Evolutionary conservation across 2,888 invertebrate genomes (phyloP).

Genomic region (Psococerastis gibbosa): DNA sequence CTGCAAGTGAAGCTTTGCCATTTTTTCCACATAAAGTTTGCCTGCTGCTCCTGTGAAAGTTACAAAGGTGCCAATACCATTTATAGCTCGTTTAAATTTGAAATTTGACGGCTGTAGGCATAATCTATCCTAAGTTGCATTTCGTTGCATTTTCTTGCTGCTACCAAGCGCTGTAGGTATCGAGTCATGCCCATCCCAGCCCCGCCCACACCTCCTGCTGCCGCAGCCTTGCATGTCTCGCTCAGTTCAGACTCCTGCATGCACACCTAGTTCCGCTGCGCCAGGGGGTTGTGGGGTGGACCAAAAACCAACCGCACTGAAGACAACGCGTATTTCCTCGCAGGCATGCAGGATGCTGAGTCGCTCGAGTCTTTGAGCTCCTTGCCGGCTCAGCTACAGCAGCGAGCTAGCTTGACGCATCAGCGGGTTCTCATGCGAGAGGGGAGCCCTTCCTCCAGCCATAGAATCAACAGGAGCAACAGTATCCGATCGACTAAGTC

Average conservation of each 20-base stretch:
- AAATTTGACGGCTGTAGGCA: too few relatives aligned
- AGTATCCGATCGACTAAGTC: conserved; percentile 94
- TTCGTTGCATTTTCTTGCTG: too few relatives aligned
- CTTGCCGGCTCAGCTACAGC: conserved; percentile 44
- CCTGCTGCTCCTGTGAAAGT: too few relatives aligned
- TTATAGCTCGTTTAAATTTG: too few relatives aligned
- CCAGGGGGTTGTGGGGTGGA: background rate
- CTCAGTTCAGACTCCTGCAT: background rate
- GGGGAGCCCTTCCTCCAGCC: conserved; percentile 21
- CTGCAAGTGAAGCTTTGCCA: too few relatives aligned
- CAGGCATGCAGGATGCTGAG: conserved; percentile 39
- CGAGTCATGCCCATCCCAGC: too few relatives aligned
- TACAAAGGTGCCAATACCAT: too few relatives aligned
- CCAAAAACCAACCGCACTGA: background rate
- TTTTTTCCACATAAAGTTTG: too few relatives aligned
- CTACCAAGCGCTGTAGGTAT: too few relatives aligned
- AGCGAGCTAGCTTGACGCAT: conserved; percentile 53
- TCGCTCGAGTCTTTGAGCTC: conserved; percentile 43
- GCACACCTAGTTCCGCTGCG: background rate
- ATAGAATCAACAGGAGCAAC: conserved; percentile 45
- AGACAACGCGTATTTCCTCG: conserved; percentile 1
- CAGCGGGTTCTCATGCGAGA: conserved; percentile 35
- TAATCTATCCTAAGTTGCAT: too few relatives aligned
- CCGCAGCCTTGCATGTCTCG: background rate
- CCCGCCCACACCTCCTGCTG: background rate